Evolutionary conservation across 1,140 invertebrate genomes (phyloP).

Genomic region (Temnothorax nylanderi): DNA sequence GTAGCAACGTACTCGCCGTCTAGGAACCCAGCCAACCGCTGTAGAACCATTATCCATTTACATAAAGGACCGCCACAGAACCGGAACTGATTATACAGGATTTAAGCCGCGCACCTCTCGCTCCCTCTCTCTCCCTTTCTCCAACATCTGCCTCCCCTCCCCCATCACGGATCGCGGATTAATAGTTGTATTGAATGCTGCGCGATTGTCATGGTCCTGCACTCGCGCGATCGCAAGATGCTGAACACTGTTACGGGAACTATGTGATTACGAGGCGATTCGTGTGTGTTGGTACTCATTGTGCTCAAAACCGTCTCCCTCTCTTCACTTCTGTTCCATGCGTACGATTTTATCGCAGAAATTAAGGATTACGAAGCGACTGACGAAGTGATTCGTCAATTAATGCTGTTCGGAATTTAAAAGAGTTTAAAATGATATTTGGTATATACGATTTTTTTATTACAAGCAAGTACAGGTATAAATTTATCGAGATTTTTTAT

Average conservation of each 20-base stretch:
- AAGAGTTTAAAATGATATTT: not conserved
- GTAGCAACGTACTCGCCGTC: conserved; percentile 62
- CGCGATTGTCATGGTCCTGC: not conserved
- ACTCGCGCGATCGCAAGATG: not conserved
- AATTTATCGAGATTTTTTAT: conserved; percentile 28
- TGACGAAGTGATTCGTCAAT: not conserved
- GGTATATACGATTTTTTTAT: conserved; percentile 24
- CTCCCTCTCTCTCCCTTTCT: not conserved
- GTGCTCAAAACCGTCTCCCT: not conserved
- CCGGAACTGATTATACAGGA: conserved; percentile 44
- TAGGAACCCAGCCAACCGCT: conserved; percentile 64
- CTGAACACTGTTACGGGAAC: not conserved
- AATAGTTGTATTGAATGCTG: conserved; percentile 19
- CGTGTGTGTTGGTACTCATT: not conserved
- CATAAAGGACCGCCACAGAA: conserved; percentile 64
- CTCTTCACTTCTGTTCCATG: not conserved
- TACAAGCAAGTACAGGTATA: not conserved
- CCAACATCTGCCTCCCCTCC: conserved; percentile 11
- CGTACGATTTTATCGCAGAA: not conserved
- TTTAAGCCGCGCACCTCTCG: conserved; percentile 49
- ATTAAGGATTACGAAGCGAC: not conserved
- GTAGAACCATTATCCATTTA: conserved; percentile 73
- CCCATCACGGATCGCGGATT: conserved; percentile 9
- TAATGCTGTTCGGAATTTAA: not conserved
- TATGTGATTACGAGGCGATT: not conserved